Percentiles rank a stretch among this genome's conserved stretches.
Evolutionary conservation across 2,888 invertebrate species (phyloP).

Genomic region (Cephus spinipes): DNA sequence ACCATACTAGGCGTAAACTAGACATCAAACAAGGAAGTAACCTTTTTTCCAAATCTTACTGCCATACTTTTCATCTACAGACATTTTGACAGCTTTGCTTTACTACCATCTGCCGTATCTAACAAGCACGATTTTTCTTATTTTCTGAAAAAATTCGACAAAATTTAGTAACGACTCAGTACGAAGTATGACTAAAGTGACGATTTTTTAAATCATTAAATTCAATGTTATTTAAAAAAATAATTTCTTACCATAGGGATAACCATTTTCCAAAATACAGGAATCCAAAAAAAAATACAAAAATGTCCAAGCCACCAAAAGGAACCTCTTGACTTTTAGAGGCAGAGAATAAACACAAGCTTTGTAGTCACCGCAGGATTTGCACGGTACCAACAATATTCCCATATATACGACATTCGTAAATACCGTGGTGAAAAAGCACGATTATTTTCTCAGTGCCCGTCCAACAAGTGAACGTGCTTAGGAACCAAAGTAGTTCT

Average conservation of each 20-base stretch:
- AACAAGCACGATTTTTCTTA: neutral
- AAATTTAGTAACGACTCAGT: neutral
- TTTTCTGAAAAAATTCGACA: neutral
- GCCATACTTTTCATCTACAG: neutral
- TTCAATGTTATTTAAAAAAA: neutral
- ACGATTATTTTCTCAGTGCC: slow-evolving; percentile 48
- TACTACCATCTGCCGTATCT: neutral
- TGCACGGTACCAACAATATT: slow-evolving; percentile 35
- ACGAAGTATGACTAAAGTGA: neutral
- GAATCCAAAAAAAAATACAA: neutral
- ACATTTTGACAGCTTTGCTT: neutral
- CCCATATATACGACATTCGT: slow-evolving; percentile 32
- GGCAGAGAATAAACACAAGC: slow-evolving; percentile 20
- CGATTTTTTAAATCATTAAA: neutral
- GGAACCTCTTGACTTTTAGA: slow-evolving; percentile 21
- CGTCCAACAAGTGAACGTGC: slow-evolving; percentile 42
- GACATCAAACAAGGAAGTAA: slow-evolving; percentile 27
- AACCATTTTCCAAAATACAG: neutral
- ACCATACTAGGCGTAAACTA: slow-evolving; percentile 41
- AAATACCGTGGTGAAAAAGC: slow-evolving; percentile 46
- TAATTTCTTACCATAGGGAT: neutral
- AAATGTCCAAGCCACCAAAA: slow-evolving; percentile 3
- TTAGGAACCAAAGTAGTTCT: slow-evolving; percentile 33
- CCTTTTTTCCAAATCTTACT: slow-evolving; percentile 12
- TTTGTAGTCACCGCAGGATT: slow-evolving; percentile 31